Conservation (phyloP, 2,113 vertebrate genomes). For the Burhinus bistriatus region DNA sequence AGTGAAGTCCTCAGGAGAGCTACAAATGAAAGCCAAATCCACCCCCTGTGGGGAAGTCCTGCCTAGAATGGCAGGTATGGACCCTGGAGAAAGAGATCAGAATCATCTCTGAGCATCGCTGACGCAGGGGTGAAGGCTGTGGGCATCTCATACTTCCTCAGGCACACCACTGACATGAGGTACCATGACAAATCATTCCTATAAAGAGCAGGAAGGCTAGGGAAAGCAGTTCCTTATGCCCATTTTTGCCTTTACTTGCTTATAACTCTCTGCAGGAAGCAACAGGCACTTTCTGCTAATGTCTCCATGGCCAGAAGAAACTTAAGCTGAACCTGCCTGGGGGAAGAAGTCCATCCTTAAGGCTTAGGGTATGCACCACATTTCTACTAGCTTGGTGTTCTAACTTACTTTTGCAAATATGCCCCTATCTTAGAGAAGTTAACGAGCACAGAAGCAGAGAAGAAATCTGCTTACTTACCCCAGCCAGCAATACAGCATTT, state of each 20-base stretch:
- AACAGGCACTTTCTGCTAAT: neutral
- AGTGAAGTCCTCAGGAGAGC: neutral
- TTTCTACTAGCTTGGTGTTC: neutral
- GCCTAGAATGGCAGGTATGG: neutral
- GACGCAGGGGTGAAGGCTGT: neutral
- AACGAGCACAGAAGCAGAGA: neutral
- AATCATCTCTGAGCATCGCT: neutral
- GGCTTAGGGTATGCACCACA: fast-evolving
- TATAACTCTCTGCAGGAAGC: neutral
- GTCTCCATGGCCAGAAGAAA: neutral
- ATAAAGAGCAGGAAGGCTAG: neutral
- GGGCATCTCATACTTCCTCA: neutral
- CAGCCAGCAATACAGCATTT: conserved; percentile 86
- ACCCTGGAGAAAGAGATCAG: neutral
- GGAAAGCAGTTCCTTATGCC: neutral
- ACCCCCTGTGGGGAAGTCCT: fast-evolving
- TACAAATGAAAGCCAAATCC: neutral
- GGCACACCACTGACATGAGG: neutral
- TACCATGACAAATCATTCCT: neutral
- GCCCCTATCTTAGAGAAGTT: neutral
- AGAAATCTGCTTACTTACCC: conserved; percentile 76
- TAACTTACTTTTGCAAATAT: neutral
- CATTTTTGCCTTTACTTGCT: neutral
- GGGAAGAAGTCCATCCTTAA: neutral
- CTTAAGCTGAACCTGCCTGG: neutral